Percentiles rank a stretch among this genome's conserved stretches.
These are phyloP conservation scores for human DNA, from an alignment of 2,113 vertebrate genomes.

Conservation along the genomic window GRCh38 chrX:18016501-18017000, in stretches of 20 bases:
- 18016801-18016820: constrained; percentile 16
- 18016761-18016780: background rate
- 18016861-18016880: background rate
- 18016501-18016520: background rate
- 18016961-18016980: constrained; percentile 50
- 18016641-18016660: constrained; percentile 21
- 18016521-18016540: background rate
- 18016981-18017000: constrained; percentile 32
- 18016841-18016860: constrained; percentile 49
- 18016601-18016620: constrained; percentile 39
- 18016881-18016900: constrained; percentile 26
- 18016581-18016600: constrained; percentile 7
- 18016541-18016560: background rate
- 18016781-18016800: background rate
- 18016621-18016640: background rate
- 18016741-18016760: background rate
- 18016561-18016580: background rate
- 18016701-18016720: background rate
- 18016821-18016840: constrained; percentile 32
- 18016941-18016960: constrained; percentile 5
- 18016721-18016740: background rate
- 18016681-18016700: constrained; percentile 14
- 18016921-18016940: background rate
- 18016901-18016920: background rate
- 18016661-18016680: constrained; percentile 44